These are phyloP conservation scores for Botia kubotai DNA, from an alignment of 2,797 vertebrate genomes.

Conservation along the genomic window DNA sequence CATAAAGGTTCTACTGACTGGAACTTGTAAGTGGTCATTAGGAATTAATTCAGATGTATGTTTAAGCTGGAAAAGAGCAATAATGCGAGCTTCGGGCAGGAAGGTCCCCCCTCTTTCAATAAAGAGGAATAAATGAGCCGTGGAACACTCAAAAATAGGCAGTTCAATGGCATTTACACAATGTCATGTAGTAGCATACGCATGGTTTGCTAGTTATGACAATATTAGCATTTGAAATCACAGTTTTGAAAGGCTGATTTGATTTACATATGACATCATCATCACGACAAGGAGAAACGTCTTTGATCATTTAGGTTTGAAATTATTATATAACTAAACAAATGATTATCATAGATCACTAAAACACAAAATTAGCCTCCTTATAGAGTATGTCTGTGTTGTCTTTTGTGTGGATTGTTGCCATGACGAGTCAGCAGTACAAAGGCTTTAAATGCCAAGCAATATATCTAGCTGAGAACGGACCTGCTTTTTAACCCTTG, in stretches of 20 bases:
- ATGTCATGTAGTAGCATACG: not conserved
- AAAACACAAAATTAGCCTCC: not conserved
- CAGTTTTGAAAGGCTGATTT: not conserved
- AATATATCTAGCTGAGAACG: slow-evolving; percentile 69
- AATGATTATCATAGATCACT: not conserved
- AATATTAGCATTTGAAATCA: too few species aligned
- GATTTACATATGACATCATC: not conserved
- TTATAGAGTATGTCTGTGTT: slow-evolving; percentile 43
- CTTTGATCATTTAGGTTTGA: not conserved
- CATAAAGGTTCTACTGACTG: slow-evolving; percentile 26
- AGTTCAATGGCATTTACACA: too few species aligned
- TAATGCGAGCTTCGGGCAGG: too few species aligned
- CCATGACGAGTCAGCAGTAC: slow-evolving; percentile 30
- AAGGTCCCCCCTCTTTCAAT: too few species aligned
- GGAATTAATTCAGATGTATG: too few species aligned
- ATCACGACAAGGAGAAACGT: not conserved
- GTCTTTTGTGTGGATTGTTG: slow-evolving; percentile 64
- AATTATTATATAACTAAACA: not conserved
- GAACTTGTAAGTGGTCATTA: not conserved
- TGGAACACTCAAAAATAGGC: too few species aligned
- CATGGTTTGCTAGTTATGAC: not conserved
- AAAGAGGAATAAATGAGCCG: too few species aligned
- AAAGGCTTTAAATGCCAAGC: slow-evolving; percentile 66
- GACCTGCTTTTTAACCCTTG: slow-evolving; percentile 45
- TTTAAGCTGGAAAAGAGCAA: too few species aligned